These are phyloP conservation scores for Pangasianodon gigas DNA, from an alignment of 2,113 vertebrate genomes.

Conservation along the genomic window DNA sequence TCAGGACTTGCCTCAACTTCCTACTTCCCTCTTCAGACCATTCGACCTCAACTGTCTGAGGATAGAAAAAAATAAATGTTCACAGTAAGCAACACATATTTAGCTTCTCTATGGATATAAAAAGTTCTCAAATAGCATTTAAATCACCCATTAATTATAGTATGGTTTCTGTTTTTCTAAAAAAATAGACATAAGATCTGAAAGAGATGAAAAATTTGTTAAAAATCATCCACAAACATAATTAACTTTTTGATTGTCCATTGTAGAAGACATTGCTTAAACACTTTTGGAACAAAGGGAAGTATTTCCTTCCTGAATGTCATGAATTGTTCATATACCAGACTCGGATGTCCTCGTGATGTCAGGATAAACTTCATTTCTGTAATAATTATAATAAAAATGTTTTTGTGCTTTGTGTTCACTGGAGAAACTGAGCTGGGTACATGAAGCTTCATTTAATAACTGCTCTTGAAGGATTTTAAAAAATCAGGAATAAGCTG, in stretches of 20 bases:
- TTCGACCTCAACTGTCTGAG: neutral
- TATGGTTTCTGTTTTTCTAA: neutral
- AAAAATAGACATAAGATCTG: neutral
- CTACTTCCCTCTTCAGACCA: neutral
- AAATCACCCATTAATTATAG: neutral
- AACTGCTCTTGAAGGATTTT: neutral
- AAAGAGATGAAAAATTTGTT: no score
- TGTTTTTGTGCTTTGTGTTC: neutral
- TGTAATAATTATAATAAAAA: neutral
- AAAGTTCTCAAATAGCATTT: neutral
- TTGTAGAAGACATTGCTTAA: neutral
- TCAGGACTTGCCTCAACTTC: neutral
- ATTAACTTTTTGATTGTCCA: neutral
- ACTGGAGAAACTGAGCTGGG: neutral
- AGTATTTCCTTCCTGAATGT: no score
- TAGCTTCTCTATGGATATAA: neutral
- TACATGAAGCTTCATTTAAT: neutral
- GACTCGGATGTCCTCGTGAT: neutral
- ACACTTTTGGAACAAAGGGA: neutral
- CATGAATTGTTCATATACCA: neutral
- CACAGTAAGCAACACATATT: neutral
- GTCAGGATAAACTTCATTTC: neutral
- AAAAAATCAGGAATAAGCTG: neutral
- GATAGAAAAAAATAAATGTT: neutral
- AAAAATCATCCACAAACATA: no score